Percentiles rank a stretch among this genome's conserved stretches.
Conservation (phyloP, 2,113 vertebrate species). For the Patagioenas fasciata region DNA sequence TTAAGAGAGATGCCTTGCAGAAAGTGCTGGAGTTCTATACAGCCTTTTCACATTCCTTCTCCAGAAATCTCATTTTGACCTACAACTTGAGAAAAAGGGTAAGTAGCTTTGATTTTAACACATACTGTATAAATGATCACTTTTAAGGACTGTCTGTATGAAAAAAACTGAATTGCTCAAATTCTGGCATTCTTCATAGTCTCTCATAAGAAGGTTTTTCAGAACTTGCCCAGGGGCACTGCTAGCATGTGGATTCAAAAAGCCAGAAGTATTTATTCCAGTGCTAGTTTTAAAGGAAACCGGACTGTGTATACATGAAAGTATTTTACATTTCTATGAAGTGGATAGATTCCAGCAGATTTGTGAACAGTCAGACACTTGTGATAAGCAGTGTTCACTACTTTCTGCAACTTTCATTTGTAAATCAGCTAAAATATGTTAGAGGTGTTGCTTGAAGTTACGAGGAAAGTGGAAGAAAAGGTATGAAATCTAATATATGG, state of each 20-base stretch:
- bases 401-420: neutral
- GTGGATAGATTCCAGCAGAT: neutral
- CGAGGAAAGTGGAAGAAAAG: neutral
- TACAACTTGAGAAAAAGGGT: slow-evolving; percentile 97
- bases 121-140: neutral
- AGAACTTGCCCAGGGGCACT: neutral
- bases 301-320: neutral
- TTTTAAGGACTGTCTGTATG: neutral
- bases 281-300: neutral
- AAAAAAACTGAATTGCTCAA: neutral
- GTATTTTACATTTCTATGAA: neutral
- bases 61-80: slow-evolving; percentile 92
- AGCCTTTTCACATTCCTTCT: slow-evolving; percentile 93
- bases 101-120: slow-evolving; percentile 50
- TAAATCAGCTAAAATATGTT: neutral
- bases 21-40: slow-evolving; percentile 96
- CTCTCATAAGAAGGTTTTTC: neutral
- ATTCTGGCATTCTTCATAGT: neutral
- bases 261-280: neutral
- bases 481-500: neutral
- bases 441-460: neutral
- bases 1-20: slow-evolving; percentile 93
- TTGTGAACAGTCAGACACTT: neutral
- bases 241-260: neutral
- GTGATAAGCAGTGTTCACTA: neutral